Evolutionary conservation across 2,113 vertebrate species (phyloP), one percentile per base, ranked within the genome.

Genomic region (Amblyopsis rosae): DNA sequence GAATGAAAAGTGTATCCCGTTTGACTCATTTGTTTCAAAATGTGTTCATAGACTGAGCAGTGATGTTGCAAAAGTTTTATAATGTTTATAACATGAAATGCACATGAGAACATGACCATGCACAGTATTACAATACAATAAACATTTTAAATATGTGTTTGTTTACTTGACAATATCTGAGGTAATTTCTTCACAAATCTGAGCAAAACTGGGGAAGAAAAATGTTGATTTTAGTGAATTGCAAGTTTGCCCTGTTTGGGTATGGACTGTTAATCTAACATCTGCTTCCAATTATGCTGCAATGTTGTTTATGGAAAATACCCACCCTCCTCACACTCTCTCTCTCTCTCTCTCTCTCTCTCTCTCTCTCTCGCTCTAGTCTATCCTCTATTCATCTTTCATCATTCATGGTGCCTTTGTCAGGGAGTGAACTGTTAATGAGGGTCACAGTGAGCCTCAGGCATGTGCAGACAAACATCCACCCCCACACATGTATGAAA

Each of bases 401-500:
- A 41, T 19, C 50, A 82, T 69, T 74, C 66, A 69, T 65, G 59
- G 70, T 64, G 78, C 62, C 70, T 84, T 76, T 82, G 68, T 86
- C 74, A 65, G 49, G 57, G 71, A 32, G 46, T 73, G 62, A 72
- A 83, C 76, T 59, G 35, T 12, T 84, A 90, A 86, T 87, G 82
- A 86, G 81, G 72, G 73, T 49, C 69, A 50, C 62, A 57, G 17
- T 47, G 65, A 79, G 80, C 83, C 73, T 13, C 32, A 79, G 84
- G 84, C 77, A 60, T 82, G 69, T 72, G 71, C 68, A 62, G 75
- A 67, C 83, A 82, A 82, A 82, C 83, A 81, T 73, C 73, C 80
- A 53, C 81, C 80, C 79, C 82, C 81, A 32, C 78, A 72, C 7
- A 82, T 73, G 51, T 69, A 71, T 68, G 65, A 45, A 33, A 77